Conservation (phyloP, 2,888 invertebrate species). For the Eudemis profundana region DNA sequence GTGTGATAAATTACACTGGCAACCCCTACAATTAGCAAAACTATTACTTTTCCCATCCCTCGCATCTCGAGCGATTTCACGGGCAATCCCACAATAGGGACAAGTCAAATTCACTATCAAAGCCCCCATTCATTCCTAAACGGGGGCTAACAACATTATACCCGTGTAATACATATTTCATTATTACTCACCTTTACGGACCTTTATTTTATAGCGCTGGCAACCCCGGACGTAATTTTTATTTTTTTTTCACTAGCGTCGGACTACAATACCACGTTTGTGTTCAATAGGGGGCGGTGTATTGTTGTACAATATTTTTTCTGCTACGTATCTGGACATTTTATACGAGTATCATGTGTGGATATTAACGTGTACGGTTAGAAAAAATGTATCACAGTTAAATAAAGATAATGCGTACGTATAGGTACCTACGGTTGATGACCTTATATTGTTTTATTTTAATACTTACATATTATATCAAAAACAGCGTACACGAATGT, state of each 20-base stretch:
- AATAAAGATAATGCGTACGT: background rate
- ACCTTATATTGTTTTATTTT: too few species aligned
- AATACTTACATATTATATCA: too few species aligned
- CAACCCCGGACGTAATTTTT: slow-evolving; percentile 68
- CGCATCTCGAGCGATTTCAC: slow-evolving; percentile 79
- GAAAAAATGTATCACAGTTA: slow-evolving; percentile 47
- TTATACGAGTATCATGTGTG: slow-evolving; percentile 50
- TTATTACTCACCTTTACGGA: slow-evolving; percentile 82
- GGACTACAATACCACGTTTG: slow-evolving; percentile 65
- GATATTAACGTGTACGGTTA: slow-evolving; percentile 63
- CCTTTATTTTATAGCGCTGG: slow-evolving; percentile 80
- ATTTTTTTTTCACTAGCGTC: slow-evolving; percentile 59
- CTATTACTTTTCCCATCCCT: slow-evolving; percentile 65
- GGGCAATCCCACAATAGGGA: slow-evolving; percentile 77
- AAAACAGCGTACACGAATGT: too few species aligned
- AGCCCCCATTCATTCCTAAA: slow-evolving; percentile 73
- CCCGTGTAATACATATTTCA: slow-evolving; percentile 85
- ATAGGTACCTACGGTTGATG: too few species aligned
- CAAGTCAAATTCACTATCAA: slow-evolving; percentile 80
- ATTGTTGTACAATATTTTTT: slow-evolving; percentile 81
- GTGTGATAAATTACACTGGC: slow-evolving; percentile 35
- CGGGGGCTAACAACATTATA: slow-evolving; percentile 84
- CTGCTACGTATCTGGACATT: slow-evolving; percentile 57
- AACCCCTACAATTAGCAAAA: slow-evolving; percentile 73
- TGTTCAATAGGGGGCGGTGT: slow-evolving; percentile 81